These are phyloP conservation scores for Lordiphosa mommai DNA, from an alignment of 1,140 invertebrate species.

Conservation along the genomic window DNA sequence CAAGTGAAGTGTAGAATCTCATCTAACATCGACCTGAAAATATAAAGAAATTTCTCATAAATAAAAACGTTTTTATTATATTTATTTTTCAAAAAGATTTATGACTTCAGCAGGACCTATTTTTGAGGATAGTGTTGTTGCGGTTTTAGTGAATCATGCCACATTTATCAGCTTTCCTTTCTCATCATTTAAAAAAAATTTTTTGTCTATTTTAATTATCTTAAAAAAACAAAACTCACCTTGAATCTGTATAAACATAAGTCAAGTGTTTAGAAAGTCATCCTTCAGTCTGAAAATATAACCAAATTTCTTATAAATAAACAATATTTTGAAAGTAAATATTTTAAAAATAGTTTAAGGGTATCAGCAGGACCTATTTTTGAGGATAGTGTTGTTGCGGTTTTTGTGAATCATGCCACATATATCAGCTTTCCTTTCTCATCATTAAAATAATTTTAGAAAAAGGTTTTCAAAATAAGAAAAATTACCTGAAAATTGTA, in stretches of 20 bases:
- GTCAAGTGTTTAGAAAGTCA: too few relatives aligned
- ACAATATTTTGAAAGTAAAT: background rate
- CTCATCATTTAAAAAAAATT: conserved; percentile 39
- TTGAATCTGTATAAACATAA: too few relatives aligned
- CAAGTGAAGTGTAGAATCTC: too few relatives aligned
- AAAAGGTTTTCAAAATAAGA: too few relatives aligned
- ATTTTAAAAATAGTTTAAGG: background rate
- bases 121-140: conserved; percentile 69
- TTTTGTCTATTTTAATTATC: too few relatives aligned
- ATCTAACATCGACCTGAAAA: too few relatives aligned
- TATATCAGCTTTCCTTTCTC: conserved; percentile 54
- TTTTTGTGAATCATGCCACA: conserved; percentile 74
- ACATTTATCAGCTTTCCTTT: conserved; percentile 60
- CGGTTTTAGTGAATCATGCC: conserved; percentile 73
- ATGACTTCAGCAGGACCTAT: conserved; percentile 20
- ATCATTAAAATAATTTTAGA: conserved; percentile 27
- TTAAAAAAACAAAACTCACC: too few relatives aligned
- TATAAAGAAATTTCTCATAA: too few relatives aligned
- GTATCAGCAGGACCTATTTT: conserved; percentile 74
- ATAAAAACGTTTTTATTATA: background rate
- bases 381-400: conserved; percentile 71
- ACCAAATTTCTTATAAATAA: too few relatives aligned
- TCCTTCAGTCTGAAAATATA: too few relatives aligned
- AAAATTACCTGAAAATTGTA: too few relatives aligned
- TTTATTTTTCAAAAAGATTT: too few relatives aligned